Base-by-base conservation (phyloP, 2,888 invertebrate genomes). In the Geophilus truncorum region DNA sequence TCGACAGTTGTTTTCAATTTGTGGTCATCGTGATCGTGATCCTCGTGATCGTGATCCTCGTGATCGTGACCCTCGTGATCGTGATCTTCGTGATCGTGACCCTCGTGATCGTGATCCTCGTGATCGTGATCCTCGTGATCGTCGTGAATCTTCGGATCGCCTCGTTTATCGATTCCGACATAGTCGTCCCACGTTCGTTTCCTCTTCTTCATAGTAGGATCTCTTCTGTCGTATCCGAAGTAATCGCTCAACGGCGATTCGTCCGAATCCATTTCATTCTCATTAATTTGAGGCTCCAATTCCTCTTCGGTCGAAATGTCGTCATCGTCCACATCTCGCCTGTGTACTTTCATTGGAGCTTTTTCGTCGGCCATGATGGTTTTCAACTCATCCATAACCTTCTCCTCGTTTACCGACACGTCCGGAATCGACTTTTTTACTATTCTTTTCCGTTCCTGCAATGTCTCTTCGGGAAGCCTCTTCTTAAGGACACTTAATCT, bases 141-240 rank as follows among this genome's bases (percentile, higher is more conserved):
- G 51, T 76, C 88, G 3, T 87, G 85, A 45, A 88, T 87, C 0
- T 90, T 89, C 84, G 92, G 92, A 86, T 93, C 93, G 86, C 90
- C 91, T 81, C 94, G 91, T 82, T 92, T 91, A 86, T 95, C 94
- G 82, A 94, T 90, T 0, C 95, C 95, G 85, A 95, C 94, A 85
- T 95, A 94, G 84, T 94, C 92, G 0, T 93, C 92, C 95, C 94
- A 95, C 25, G 80, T 36, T n/a, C 76, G 3, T 36, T 76, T 70
- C 40, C 75, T 9, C 40, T 78, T 78, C 7, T 28, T 36, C 36
- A 28, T 45, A 2, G 10, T 45, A 10, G 36, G 10, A 28, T 28
- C 15, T 10, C 70, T 70, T 28, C 70, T 10, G 15, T 70, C 70
- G 28, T 70, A 70, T 3, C 70, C 70, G n/a, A 70, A 70, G 28